phyloP scores from a whole-genome alignment of 2,888 invertebrate species.

The Ephialtes manifestator region DNA sequence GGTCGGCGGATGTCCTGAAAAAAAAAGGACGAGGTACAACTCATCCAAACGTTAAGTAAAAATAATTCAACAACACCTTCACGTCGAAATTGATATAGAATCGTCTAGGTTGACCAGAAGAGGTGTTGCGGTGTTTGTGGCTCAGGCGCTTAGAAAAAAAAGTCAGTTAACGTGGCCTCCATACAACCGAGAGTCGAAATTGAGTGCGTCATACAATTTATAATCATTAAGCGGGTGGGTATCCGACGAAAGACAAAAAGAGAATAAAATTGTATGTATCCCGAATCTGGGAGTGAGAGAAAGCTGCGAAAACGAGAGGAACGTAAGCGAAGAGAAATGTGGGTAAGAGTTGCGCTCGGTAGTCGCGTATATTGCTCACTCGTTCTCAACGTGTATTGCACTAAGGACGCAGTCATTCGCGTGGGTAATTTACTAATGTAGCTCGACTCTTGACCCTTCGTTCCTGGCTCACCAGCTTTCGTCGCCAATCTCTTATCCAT shows the following conservation, averaged over 20 bases:
- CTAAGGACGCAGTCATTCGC: constrained; percentile 59
- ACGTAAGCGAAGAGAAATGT: constrained; percentile 6
- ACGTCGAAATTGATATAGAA: not conserved
- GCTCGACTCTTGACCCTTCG: constrained; percentile 51
- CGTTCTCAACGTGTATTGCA: constrained; percentile 2
- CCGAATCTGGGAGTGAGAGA: not conserved
- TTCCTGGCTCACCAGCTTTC: constrained; percentile 20
- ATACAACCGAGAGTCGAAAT: constrained; percentile 38
- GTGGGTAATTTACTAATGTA: constrained; percentile 83
- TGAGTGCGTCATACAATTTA: constrained; percentile 52
- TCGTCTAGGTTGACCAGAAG: not conserved
- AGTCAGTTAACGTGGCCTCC: not conserved
- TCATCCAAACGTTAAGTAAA: constrained; percentile 7
- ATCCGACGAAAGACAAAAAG: constrained; percentile 9
- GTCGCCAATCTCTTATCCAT: constrained; percentile 41
- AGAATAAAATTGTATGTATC: constrained; percentile 7
- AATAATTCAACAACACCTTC: constrained; percentile 2
- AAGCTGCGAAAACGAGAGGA: constrained; percentile 1
- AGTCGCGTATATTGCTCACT: constrained; percentile 31
- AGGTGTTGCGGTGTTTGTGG: not conserved
- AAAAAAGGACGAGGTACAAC: not conserved
- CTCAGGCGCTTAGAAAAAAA: not conserved
- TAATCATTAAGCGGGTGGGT: constrained; percentile 44
- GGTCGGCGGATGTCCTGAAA: not conserved
- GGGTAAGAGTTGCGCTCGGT: constrained; percentile 9